These are phyloP conservation scores for Sicus ferrugineus DNA, from an alignment of 2,888 invertebrate genomes.

Conservation along the genomic window DNA sequence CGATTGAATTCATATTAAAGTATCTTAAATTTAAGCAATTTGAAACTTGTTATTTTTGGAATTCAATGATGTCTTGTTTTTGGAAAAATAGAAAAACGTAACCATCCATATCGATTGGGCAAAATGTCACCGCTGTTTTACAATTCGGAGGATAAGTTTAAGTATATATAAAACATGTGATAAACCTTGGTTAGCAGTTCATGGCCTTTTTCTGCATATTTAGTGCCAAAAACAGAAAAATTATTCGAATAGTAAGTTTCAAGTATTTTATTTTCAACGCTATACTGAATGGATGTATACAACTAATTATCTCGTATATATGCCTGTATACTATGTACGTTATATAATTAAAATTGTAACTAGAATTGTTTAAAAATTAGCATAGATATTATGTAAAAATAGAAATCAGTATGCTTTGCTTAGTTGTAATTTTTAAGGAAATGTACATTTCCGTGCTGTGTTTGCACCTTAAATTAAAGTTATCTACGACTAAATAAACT, in stretches of 20 bases:
- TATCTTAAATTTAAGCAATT: too few species aligned
- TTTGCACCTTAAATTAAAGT: too few species aligned
- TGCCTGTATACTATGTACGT: slow-evolving; percentile 37
- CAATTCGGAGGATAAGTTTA: too few species aligned
- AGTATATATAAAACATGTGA: too few species aligned
- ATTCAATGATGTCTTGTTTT: too few species aligned
- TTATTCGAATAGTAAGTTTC: background rate
- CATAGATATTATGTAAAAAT: slow-evolving; percentile 25
- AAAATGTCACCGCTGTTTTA: too few species aligned
- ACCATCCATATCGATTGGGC: too few species aligned
- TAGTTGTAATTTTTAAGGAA: slow-evolving; percentile 29
- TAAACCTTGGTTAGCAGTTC: background rate
- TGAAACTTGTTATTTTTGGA: too few species aligned
- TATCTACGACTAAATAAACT: slow-evolving; percentile 2
- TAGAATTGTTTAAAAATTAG: slow-evolving; percentile 32
- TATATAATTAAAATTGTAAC: slow-evolving; percentile 36
- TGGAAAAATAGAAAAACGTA: too few species aligned
- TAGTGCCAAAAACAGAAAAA: background rate
- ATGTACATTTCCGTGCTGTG: slow-evolving; percentile 35
- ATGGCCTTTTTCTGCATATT: background rate
- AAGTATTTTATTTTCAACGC: slow-evolving; percentile 27
- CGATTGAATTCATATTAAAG: too few species aligned
- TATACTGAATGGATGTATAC: slow-evolving; percentile 20
- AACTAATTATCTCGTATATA: slow-evolving; percentile 34
- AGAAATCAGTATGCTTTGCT: slow-evolving; percentile 7